Base-by-base conservation (phyloP, 2,888 invertebrate genomes). In the Lithophane socia region DNA sequence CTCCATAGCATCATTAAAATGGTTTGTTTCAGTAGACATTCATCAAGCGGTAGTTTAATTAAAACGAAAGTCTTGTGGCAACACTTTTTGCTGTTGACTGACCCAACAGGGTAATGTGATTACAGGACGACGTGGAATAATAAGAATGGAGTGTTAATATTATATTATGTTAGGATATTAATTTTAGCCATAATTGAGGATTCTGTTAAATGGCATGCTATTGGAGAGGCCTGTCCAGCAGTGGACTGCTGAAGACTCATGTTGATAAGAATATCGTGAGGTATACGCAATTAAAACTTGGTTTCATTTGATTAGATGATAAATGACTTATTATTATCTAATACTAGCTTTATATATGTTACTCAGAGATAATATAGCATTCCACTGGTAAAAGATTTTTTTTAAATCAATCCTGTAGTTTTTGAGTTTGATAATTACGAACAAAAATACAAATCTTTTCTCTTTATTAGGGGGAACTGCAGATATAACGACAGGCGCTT, bases 31-130 rank as follows among this genome's bases (percentile, higher is more conserved):
- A 87, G 89, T 84, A 89, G 87, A 90, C 89, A 91, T 93, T 90
- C 88, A 92, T 92, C 90, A 91, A 87, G 87, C 85, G 87, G 87
- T 90, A 90, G 88, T 93, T 93, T 92, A 92, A 93, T 93, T 93
- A 92, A 92, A 92, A 91, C 83, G 88, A 88, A 87, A 89, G 88
- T 89, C 89, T 90, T 90, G 89, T 79, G 87, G 90, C 87, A 85
- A 88, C 89, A 88, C 82, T 87, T 89, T 86, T 89, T 89, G 81
- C 87, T 82, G 87, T 90, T 83, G 88, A 87, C 88, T 90, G 89
- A 90, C 91, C 91, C 89, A 85, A 85, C 85, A 88, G 86, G 85
- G 90, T 86, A 90, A 90, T 90, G 89, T 86, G 89, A 87, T 87
- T 87, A 84, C 64, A 73, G 68, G 54, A 54, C 18, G 44, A 56